Base-by-base conservation (phyloP, 2,113 vertebrate genomes). In the Glaucidium brasilianum region DNA sequence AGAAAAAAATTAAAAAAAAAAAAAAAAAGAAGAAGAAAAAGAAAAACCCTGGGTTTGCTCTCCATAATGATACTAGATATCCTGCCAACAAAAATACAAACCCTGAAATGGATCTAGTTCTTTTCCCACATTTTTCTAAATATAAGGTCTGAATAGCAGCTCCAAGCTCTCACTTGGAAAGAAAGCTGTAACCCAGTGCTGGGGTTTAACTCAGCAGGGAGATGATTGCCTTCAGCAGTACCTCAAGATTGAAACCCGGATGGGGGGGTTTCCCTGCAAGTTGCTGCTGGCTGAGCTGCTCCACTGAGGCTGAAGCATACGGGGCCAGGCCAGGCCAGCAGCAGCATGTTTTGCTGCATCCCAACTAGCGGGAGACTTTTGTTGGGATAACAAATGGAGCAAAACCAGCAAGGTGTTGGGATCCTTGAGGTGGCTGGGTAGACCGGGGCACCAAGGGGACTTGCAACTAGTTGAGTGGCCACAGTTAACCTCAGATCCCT, bases 41-140 rank as follows among this genome's bases (percentile, higher is more conserved):
- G 15, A 94, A 96, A 96, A 95, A 59, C n/a, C 90, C 88, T 91
- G 47, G 30, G 96, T 96, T 96, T 97, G 94, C 64, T 97, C 97
- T 97, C 96, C 94, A 88, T 97, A 98, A 96, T 93, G 93, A 94
- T 81, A 97, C 89, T 88, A 97, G 97, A 95, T 95, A 97, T 80
- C 92, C 93, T 96, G 90, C 97, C 96, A 97, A 98, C 74, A 97
- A 97, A 97, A 98, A 97, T 77, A 95, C 87, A 96, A 96, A 79
- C 86, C 89, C 94, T 95, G 96, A 94, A 97, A 97, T 89, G 91
- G 92, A 97, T 94, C 92, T 96, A 82, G 92, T 39, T 94, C 92
- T 95, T 97, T 97, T 95, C 96, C 95, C 97, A 97, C 97, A 96
- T 96, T 96, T 97, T 97, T 97, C 94, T 97, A 97, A 97, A 97